phyloP scores from a whole-genome alignment of 2,113 vertebrate genomes.

The Mus spicilegus region DNA sequence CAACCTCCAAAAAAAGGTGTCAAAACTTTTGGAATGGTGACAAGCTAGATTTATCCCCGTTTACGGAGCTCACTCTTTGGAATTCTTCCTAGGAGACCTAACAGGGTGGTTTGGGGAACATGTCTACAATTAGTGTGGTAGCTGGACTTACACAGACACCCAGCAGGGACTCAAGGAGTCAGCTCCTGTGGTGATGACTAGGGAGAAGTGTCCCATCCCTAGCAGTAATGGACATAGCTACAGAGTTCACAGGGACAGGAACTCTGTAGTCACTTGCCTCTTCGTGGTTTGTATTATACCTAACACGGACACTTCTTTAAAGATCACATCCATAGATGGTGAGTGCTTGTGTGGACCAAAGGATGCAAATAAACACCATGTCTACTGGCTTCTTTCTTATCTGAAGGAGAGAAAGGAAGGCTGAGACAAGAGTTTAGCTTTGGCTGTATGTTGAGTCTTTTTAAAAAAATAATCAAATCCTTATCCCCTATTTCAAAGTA shows the following conservation, averaged over 20 bases:
- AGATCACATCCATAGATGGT: not conserved
- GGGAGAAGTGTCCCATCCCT: too few relatives aligned
- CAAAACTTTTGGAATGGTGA: not conserved
- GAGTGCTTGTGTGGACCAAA: not conserved
- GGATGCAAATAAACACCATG: not conserved
- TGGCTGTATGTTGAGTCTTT: not conserved
- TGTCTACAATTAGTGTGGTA: not conserved
- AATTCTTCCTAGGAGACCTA: not conserved
- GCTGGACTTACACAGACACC: not conserved
- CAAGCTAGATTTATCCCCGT: not conserved
- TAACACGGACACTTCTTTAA: not conserved
- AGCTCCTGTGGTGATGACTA: fast-evolving
- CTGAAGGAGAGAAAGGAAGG: slow-evolving; percentile 2
- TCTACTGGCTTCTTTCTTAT: not conserved
- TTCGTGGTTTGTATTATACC: not conserved
- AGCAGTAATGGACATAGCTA: too few relatives aligned
- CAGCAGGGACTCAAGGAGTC: fast-evolving
- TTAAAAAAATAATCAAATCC: not conserved
- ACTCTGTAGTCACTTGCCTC: fast-evolving
- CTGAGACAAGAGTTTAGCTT: not conserved
- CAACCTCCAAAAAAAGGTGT: not conserved
- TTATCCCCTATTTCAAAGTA: not conserved
- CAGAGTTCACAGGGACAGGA: not conserved
- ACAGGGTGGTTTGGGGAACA: not conserved
- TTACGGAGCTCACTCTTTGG: not conserved